Conservation (phyloP, 2,797 vertebrate genomes). For the Poecilia picta region DNA sequence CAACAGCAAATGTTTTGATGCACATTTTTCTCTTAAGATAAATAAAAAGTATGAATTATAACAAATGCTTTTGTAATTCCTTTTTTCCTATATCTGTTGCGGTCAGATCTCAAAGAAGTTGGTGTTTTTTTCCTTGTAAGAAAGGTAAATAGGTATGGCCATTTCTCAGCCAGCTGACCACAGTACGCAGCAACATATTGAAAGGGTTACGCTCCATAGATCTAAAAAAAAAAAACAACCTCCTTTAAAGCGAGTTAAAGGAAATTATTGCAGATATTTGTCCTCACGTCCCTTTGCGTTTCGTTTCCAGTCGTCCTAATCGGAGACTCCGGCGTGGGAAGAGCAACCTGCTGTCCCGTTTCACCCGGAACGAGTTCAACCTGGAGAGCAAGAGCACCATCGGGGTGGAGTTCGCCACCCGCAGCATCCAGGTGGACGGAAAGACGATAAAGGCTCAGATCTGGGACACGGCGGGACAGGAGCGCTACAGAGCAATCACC, state of each 20-base stretch:
- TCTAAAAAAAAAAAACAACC: not conserved
- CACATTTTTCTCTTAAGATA: no score
- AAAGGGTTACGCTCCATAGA: not conserved
- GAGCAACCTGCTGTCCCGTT: slow-evolving; percentile 95
- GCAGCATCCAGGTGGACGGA: slow-evolving; percentile 96
- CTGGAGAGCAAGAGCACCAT: slow-evolving; percentile 99
- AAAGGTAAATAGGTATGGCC: not conserved
- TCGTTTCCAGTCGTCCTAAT: slow-evolving; percentile 89
- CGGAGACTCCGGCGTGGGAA: slow-evolving; percentile 96
- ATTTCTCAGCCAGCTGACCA: not conserved
- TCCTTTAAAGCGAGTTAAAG: not conserved
- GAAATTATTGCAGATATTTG: not conserved
- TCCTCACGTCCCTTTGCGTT: not conserved
- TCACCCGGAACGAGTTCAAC: slow-evolving; percentile 97
- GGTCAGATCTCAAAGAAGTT: not conserved
- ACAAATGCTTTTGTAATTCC: not conserved
- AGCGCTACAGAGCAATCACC: slow-evolving; percentile 96
- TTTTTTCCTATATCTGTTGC: not conserved
- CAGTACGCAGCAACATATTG: not conserved
- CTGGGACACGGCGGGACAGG: slow-evolving; percentile 97
- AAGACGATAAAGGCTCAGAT: slow-evolving; percentile 98
- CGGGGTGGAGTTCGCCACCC: slow-evolving; percentile 95
- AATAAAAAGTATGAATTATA: no score
- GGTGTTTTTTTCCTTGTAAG: not conserved
- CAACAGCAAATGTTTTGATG: not conserved